Evolutionary conservation across 2,797 vertebrate genomes (phyloP).

Genomic region (Strix occidentalis): DNA sequence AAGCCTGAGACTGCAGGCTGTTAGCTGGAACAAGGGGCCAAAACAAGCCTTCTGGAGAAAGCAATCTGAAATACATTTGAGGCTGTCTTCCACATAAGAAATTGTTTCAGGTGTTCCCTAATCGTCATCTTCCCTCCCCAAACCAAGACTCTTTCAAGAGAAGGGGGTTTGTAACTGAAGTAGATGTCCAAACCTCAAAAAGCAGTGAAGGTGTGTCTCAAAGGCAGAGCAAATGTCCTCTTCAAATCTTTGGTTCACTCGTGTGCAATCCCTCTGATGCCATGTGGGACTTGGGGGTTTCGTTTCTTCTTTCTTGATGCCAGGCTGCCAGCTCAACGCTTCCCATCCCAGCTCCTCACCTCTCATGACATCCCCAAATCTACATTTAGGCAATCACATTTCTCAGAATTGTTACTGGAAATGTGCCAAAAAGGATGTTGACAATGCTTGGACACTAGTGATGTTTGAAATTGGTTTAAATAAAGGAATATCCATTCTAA

Average conservation of each 20-base stretch:
- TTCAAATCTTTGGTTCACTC: neutral
- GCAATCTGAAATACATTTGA: neutral
- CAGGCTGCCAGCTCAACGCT: neutral
- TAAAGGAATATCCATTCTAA: neutral
- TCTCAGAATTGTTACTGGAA: neutral
- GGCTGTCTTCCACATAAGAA: neutral
- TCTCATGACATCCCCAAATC: neutral
- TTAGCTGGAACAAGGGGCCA: neutral
- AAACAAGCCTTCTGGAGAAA: neutral
- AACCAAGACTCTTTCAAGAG: neutral
- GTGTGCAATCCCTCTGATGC: accelerated
- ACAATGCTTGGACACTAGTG: neutral
- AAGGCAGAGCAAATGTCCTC: neutral
- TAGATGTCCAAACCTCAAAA: neutral
- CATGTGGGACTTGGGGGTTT: neutral
- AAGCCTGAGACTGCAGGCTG: neutral
- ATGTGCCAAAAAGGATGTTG: neutral
- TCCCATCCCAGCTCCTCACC: neutral
- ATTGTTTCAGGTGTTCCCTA: neutral
- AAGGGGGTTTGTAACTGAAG: neutral
- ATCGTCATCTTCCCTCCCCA: neutral
- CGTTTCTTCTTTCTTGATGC: neutral
- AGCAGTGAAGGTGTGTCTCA: neutral
- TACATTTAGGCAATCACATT: neutral
- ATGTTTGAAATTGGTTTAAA: neutral